phyloP scores from a whole-genome alignment of 2,888 invertebrate species.

The Agrotis exclamationis region DNA sequence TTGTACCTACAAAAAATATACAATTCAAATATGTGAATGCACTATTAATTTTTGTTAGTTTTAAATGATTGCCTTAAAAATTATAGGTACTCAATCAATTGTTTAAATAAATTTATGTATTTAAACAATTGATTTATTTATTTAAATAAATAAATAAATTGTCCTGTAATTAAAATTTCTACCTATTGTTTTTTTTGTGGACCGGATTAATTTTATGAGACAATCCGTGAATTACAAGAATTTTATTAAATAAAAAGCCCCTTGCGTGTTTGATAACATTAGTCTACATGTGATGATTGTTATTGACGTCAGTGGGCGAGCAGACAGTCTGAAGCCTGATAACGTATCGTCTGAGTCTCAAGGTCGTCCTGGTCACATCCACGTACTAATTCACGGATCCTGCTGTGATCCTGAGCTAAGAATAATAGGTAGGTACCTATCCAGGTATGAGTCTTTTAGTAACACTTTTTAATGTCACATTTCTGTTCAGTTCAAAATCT shows the following conservation, averaged over 20 bases:
- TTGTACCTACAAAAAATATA: too few species aligned
- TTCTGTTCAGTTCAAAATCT: too few species aligned
- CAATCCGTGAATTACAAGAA: constrained; percentile 7
- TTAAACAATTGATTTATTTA: too few species aligned
- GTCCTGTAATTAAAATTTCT: background rate
- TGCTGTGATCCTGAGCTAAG: background rate
- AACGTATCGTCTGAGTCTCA: constrained; percentile 31
- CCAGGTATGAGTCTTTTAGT: background rate
- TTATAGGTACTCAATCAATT: too few species aligned
- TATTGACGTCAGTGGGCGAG: constrained; percentile 14
- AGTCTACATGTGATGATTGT: constrained; percentile 12
- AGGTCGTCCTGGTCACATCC: constrained; percentile 14
- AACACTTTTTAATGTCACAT: background rate
- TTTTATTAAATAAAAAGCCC: background rate
- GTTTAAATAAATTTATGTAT: too few species aligned
- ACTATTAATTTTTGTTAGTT: too few species aligned
- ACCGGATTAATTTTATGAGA: background rate
- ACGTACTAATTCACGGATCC: background rate
- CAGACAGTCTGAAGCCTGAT: constrained; percentile 30
- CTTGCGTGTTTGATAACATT: constrained; percentile 13
- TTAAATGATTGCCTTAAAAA: background rate
- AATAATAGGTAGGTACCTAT: background rate
- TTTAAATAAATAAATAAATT: too few species aligned
- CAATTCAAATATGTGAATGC: too few species aligned
- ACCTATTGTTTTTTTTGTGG: background rate